A percentile compares a stretch with the other conserved stretches of the same genome.
These are phyloP conservation scores for Antitype chi DNA, from an alignment of 2,888 invertebrate genomes.

Conservation along the genomic window DNA sequence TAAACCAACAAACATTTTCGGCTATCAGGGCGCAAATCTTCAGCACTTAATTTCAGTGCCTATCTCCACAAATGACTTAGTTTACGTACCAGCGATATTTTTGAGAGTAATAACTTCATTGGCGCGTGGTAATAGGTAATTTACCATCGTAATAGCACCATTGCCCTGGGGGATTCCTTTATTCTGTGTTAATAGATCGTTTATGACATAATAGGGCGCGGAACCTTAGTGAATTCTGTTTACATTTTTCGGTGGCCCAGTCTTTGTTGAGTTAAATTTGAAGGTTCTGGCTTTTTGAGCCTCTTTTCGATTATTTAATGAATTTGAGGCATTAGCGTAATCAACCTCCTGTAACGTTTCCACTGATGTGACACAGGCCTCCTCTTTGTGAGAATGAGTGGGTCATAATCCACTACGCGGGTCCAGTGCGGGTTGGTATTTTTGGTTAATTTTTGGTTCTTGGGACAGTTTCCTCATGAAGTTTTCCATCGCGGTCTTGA, in stretches of 20 bases:
- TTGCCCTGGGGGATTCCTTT: slow-evolving; percentile 66
- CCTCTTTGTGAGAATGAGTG: too few relatives aligned
- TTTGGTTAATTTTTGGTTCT: too few relatives aligned
- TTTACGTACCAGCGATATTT: slow-evolving; percentile 52
- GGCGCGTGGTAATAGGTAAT: slow-evolving; percentile 67
- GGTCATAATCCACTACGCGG: too few relatives aligned
- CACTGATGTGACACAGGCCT: too few relatives aligned
- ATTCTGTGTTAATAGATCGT: slow-evolving; percentile 68
- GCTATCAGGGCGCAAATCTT: slow-evolving; percentile 38
- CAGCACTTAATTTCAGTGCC: slow-evolving; percentile 49
- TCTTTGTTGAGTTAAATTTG: slow-evolving; percentile 29
- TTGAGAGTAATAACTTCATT: slow-evolving; percentile 65
- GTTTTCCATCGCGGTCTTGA: too few relatives aligned
- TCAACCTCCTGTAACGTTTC: too few relatives aligned
- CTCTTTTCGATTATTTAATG: neutral
- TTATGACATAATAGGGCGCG: slow-evolving; percentile 62
- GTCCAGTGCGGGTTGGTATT: too few relatives aligned
- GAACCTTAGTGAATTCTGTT: slow-evolving; percentile 47
- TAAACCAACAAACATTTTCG: slow-evolving; percentile 25
- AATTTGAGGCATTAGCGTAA: neutral
- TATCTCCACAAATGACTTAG: slow-evolving; percentile 51
- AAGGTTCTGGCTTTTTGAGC: neutral
- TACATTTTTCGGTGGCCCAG: slow-evolving; percentile 49
- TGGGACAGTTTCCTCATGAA: too few relatives aligned
- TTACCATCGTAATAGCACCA: slow-evolving; percentile 65